Conservation (phyloP, 2,888 invertebrate genomes). For the Tinea semifulvella region DNA sequence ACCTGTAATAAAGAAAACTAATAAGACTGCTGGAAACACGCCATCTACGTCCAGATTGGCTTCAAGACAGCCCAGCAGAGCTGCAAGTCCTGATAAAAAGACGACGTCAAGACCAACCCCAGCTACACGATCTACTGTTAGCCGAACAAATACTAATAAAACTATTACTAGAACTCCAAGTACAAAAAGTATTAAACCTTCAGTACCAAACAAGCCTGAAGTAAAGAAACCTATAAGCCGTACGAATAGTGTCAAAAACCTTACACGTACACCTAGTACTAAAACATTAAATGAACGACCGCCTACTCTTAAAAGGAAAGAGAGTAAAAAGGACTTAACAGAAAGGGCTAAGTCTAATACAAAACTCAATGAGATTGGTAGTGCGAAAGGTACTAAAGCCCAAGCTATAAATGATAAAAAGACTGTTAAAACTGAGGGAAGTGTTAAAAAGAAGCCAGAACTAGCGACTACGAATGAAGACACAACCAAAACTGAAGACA, state of each 20-base stretch:
- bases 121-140: conserved; percentile 12
- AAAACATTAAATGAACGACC: conserved; percentile 49
- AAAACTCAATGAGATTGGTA: conserved; percentile 39
- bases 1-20: conserved; percentile 33
- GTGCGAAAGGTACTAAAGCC: conserved; percentile 11
- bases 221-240: conserved; percentile 45
- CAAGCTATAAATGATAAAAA: conserved; percentile 14
- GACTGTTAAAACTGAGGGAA: conserved; percentile 28
- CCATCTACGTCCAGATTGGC: conserved; percentile 50
- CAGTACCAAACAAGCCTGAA: conserved; percentile 35
- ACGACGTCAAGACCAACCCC: conserved; percentile 25
- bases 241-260: conserved; percentile 52
- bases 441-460: conserved; percentile 17
- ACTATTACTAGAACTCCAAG: conserved; percentile 39
- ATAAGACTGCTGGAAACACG: conserved; percentile 43
- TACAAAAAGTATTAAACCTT: conserved; percentile 38
- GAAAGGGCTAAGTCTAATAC: conserved; percentile 38
- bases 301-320: conserved; percentile 38
- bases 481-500: conserved; percentile 25
- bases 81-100: conserved; percentile 52
- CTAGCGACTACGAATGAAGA: conserved; percentile 23
- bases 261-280: conserved; percentile 46
- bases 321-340: conserved; percentile 41
- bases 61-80: conserved; percentile 55
- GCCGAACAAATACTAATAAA: conserved; percentile 28